Percentiles rank a stretch among this genome's conserved stretches.
Conservation (phyloP, 2,113 vertebrate genomes). For the Vidua chalybeata region DNA sequence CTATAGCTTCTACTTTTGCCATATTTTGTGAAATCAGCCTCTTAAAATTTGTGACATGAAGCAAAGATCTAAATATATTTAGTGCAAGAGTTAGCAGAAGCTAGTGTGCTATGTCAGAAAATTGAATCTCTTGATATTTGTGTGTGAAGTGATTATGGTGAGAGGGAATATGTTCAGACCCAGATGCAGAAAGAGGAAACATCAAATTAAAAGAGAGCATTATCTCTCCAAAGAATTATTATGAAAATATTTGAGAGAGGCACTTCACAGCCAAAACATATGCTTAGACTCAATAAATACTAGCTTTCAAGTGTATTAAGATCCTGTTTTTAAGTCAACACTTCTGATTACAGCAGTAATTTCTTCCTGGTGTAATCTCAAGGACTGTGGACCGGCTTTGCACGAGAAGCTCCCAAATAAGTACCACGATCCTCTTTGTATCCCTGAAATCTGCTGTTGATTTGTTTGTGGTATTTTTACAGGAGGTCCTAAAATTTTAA, state of each 20-base stretch:
- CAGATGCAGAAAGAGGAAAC: conserved; percentile 45
- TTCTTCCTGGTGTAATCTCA: not conserved
- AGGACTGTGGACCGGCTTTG: not conserved
- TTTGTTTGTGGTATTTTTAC: not conserved
- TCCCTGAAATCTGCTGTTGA: not conserved
- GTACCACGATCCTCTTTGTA: not conserved
- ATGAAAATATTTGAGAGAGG: conserved; percentile 12
- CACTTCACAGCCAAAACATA: conserved; percentile 22
- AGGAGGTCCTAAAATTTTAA: not conserved
- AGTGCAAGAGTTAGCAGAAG: conserved; percentile 44
- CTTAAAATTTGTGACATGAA: conserved; percentile 36
- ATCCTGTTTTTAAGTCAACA: not conserved
- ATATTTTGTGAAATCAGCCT: conserved; percentile 17
- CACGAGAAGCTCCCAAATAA: not conserved
- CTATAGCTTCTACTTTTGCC: conserved; percentile 4
- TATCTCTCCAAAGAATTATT: conserved; percentile 41
- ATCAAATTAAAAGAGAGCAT: conserved; percentile 14
- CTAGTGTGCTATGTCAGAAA: conserved; percentile 49
- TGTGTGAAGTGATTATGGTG: conserved; percentile 46
- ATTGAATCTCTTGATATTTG: conserved; percentile 58
- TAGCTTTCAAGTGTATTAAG: conserved; percentile 6
- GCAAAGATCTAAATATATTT: conserved; percentile 34
- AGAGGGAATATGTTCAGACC: conserved; percentile 45
- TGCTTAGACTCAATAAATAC: conserved; percentile 23
- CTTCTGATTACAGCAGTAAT: conserved; percentile 19